Base-by-base conservation (phyloP, 2,113 vertebrate genomes). In the Brachypodius melanocephalos region DNA sequence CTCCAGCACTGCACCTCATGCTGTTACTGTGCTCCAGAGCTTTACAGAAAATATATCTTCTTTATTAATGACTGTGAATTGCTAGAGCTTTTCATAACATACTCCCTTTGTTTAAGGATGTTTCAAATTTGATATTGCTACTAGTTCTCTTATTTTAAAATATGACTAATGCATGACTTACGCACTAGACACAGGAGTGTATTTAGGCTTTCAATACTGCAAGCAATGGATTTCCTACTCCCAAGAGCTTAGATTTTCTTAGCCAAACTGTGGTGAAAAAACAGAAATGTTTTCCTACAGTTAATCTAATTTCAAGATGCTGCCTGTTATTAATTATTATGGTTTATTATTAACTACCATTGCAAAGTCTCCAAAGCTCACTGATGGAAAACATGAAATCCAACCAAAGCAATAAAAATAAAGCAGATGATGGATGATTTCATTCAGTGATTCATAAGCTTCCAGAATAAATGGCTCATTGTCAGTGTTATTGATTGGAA, bases 291-390 rank as follows among this genome's bases (percentile, higher is more conserved):
- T 97, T 85, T 92, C 36, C 63, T 85, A 40, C 48, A 80, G 61
- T 90, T 94, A 84, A 88, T 93, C 67, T 87, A 38, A 65, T 93
- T 93, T 95, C 81, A 96, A 32, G 65, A 91, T 89, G 34, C 54
- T 71, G 71, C 73, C 85, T 94, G 68, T 83, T 93, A 93, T 84
- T 95, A 94, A 90, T 95, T 93, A 83, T 94, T 71, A 59, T 45
- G 43, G 67, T 59, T 83, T 93, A 88, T 91, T 96, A 77, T 90
- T 96, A 93, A 59, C 82, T 88, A 74, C 51, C n/a, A 67, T 76
- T 96, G 79, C 78, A 83, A 88, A 85, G 46, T 80, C 63, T 91
- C 36, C 59, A 83, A 90, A 80, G n/a, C 55, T 83, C 22, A 43
- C 67, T 90, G 72, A 80, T 77, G 63, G 43, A 82, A 95, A 93